phyloP scores from a whole-genome alignment of 2,113 vertebrate genomes.

The Atrichornis clamosus region DNA sequence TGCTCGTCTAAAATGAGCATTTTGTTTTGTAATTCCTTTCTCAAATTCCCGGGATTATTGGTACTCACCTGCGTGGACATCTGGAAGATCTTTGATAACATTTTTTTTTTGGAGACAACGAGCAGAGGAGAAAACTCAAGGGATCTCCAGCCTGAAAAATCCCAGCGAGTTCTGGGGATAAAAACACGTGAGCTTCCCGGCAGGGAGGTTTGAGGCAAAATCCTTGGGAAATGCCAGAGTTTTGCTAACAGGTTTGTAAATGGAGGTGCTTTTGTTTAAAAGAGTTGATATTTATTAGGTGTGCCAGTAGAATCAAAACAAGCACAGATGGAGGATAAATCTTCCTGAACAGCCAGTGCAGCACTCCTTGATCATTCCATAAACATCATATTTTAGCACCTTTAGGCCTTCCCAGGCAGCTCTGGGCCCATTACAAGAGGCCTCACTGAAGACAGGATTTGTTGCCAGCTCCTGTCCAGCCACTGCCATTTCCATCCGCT shows the following conservation, averaged over 20 bases:
- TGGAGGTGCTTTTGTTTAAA: conserved; percentile 17
- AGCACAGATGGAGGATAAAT: conserved; percentile 58
- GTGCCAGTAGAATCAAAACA: conserved; percentile 44
- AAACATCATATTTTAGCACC: conserved; percentile 26
- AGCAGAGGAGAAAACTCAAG: neutral
- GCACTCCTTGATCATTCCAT: conserved; percentile 10
- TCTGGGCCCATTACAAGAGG: neutral
- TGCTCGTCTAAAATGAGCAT: neutral
- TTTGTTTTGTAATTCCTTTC: neutral
- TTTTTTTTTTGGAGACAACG: neutral
- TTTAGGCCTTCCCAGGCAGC: neutral
- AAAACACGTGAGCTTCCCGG: neutral
- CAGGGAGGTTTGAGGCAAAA: neutral
- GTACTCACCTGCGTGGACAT: neutral
- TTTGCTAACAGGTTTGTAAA: conserved; percentile 1
- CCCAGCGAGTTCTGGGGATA: neutral
- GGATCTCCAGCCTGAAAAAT: neutral
- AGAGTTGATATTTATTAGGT: conserved; percentile 49
- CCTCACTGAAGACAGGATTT: neutral
- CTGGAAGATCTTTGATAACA: neutral
- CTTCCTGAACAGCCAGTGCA: conserved; percentile 26
- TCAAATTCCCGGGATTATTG: neutral
- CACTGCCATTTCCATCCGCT: neutral
- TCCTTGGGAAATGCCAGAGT: neutral
- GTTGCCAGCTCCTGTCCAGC: neutral